These are phyloP conservation scores for Rhopalosiphum nymphaeae DNA, from an alignment of 2,888 invertebrate genomes.

Conservation along the genomic window DNA sequence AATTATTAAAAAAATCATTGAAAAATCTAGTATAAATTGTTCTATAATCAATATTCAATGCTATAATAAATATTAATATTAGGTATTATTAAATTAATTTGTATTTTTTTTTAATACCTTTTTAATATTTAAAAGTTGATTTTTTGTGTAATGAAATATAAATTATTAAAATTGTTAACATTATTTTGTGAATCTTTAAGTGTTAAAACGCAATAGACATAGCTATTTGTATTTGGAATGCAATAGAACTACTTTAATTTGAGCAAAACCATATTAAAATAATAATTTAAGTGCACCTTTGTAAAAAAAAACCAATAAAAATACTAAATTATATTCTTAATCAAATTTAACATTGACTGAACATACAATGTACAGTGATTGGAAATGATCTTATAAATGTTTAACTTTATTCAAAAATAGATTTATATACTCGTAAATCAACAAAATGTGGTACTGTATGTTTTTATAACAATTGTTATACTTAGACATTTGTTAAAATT, in stretches of 20 bases:
- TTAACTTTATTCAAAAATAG: background rate
- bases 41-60: no score
- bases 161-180: background rate
- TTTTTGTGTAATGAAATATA: background rate
- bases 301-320: background rate
- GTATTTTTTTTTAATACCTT: background rate
- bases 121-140: background rate
- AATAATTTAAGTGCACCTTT: background rate
- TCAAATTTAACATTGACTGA: background rate
- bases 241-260: background rate
- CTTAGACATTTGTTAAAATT: background rate
- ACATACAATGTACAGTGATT: background rate
- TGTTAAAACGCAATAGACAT: background rate
- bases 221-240: background rate
- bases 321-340: background rate
- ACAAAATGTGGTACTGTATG: background rate
- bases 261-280: background rate
- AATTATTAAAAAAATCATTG: no score
- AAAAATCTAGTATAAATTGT: no score
- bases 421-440: background rate
- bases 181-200: background rate
- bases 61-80: background rate
- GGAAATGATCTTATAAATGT: background rate
- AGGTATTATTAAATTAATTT: background rate
- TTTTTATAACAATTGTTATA: background rate